Percentiles rank a stretch among this genome's conserved stretches.
phyloP scores from a whole-genome alignment of 2,888 invertebrate genomes.

The Sabellastarte sp. region DNA sequence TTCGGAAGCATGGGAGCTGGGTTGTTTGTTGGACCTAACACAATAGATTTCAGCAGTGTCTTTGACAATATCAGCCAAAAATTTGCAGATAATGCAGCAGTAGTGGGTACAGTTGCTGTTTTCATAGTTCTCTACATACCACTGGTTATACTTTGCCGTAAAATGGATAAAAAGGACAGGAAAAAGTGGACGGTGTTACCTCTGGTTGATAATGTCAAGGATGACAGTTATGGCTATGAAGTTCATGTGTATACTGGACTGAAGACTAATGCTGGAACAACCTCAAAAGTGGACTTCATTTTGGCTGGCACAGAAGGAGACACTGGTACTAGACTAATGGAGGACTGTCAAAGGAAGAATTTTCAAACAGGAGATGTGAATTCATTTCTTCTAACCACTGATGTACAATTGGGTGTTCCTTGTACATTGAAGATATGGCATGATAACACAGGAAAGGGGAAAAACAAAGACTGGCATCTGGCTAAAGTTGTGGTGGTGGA shows the following conservation, averaged over 20 bases:
- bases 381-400: constrained; percentile 10
- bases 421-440: constrained; percentile 33
- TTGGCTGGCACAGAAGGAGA: not conserved
- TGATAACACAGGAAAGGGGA: constrained; percentile 25
- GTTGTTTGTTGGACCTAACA: too few species aligned
- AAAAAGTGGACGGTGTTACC: not conserved
- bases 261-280: not conserved
- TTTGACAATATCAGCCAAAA: too few species aligned
- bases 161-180: too few species aligned
- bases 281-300: not conserved
- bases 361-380: constrained; percentile 2
- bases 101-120: too few species aligned
- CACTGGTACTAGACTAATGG: not conserved
- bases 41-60: too few species aligned
- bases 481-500: constrained; percentile 19
- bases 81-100: too few species aligned
- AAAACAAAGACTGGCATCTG: constrained; percentile 18
- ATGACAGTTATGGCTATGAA: not conserved
- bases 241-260: constrained; percentile 1
- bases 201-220: not conserved
- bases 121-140: too few species aligned
- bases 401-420: constrained; percentile 2
- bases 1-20: too few species aligned
- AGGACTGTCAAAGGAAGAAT: constrained; percentile 4
- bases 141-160: too few species aligned